A percentile compares a stretch with the other conserved stretches of the same genome.
phyloP scores from a whole-genome alignment of 2,888 invertebrate species.

The Dynastes hyllus region DNA sequence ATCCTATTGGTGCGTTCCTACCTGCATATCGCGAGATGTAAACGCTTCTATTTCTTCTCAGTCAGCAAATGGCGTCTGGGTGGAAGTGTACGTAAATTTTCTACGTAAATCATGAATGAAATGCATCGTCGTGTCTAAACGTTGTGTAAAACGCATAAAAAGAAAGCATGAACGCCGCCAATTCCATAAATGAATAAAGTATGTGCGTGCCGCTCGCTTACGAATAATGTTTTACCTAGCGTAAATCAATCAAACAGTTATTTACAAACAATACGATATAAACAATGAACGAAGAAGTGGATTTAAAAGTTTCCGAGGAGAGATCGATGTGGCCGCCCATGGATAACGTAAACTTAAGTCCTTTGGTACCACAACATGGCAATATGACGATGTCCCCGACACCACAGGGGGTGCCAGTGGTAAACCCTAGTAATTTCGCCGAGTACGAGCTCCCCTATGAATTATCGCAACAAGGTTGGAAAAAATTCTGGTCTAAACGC shows the following conservation, averaged over 20 bases:
- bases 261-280: constrained; percentile 53
- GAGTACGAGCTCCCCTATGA: constrained; percentile 77
- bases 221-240: constrained; percentile 49
- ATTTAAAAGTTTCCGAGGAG: constrained; percentile 65
- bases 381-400: constrained; percentile 75
- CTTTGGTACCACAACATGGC: constrained; percentile 64
- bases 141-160: constrained; percentile 52
- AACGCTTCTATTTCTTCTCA: constrained; percentile 65
- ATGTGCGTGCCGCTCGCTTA: constrained; percentile 39
- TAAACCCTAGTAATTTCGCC: constrained; percentile 70
- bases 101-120: constrained; percentile 70
- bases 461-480: constrained; percentile 92
- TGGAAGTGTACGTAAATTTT: constrained; percentile 69
- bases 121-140: constrained; percentile 61
- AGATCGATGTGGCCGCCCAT: constrained; percentile 67
- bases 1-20: constrained; percentile 1
- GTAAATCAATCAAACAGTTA: constrained; percentile 54
- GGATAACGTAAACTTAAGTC: constrained; percentile 64
- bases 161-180: constrained; percentile 45
- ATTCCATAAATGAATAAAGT: constrained; percentile 30
- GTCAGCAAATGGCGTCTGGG: constrained; percentile 72
- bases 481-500: constrained; percentile 96
- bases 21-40: constrained; percentile 27
- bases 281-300: constrained; percentile 70
- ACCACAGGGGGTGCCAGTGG: constrained; percentile 74